These are phyloP conservation scores for Augochlora pura DNA, from an alignment of 1,140 invertebrate genomes.

Conservation along the genomic window DNA sequence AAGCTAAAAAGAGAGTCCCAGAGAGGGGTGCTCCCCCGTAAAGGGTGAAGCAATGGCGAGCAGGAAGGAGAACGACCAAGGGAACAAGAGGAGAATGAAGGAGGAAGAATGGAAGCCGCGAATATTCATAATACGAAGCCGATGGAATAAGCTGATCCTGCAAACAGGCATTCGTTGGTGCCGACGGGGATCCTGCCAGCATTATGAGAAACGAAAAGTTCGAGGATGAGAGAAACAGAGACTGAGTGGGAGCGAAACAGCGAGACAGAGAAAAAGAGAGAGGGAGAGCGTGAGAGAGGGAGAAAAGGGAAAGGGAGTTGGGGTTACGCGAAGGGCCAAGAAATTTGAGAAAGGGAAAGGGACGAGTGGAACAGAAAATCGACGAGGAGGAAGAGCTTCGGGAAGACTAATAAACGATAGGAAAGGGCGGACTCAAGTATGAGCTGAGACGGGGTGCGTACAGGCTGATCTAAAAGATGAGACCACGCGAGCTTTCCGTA, in stretches of 20 bases:
- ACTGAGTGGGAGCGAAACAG: too few species aligned
- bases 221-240: neutral
- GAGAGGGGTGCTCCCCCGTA: too few species aligned
- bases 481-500: too few species aligned
- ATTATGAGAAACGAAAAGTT: slow-evolving; percentile 51
- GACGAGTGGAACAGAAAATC: slow-evolving; percentile 1
- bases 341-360: neutral
- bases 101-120: slow-evolving; percentile 35
- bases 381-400: neutral
- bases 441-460: neutral
- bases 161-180: slow-evolving; percentile 62
- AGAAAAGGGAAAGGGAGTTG: neutral
- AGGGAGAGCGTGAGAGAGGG: neutral
- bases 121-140: slow-evolving; percentile 65
- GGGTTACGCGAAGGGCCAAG: neutral
- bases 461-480: neutral
- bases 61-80: neutral
- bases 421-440: neutral
- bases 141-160: slow-evolving; percentile 70
- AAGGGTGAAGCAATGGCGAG: slow-evolving; percentile 13
- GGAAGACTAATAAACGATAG: neutral
- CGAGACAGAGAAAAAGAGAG: neutral
- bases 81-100: slow-evolving; percentile 3
- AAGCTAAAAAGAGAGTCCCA: too few species aligned
- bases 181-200: slow-evolving; percentile 42